Evolutionary conservation across 2,888 invertebrate genomes (phyloP).

Genomic region (Pyrgus malvae): DNA sequence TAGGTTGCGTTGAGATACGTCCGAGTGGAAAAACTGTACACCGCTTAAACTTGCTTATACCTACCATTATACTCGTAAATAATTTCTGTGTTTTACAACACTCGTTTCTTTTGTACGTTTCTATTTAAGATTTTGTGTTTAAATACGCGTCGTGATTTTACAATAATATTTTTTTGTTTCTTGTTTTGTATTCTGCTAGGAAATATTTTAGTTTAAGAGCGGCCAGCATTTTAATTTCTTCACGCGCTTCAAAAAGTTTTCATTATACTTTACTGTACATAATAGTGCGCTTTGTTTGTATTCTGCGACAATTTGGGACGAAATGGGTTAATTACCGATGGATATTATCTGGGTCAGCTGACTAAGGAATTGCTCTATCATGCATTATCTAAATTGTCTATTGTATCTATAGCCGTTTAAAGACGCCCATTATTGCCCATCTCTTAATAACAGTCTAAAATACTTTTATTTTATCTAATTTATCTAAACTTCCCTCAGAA

Average conservation of each 20-base stretch:
- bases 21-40: slow-evolving; percentile 27
- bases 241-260: neutral
- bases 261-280: neutral
- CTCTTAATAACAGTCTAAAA: too few species aligned
- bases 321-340: slow-evolving; percentile 3
- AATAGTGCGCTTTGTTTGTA: neutral
- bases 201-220: neutral
- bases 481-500: too few species aligned
- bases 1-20: slow-evolving; percentile 24
- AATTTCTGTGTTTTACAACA: slow-evolving; percentile 18
- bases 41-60: slow-evolving; percentile 23
- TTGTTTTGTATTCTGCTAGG: slow-evolving; percentile 5
- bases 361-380: neutral
- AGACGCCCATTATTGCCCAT: too few species aligned
- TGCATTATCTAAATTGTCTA: neutral
- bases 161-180: neutral
- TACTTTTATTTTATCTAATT: too few species aligned
- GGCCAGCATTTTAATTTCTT: neutral
- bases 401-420: neutral
- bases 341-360: neutral
- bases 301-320: neutral
- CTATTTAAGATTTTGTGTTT: slow-evolving; percentile 8
- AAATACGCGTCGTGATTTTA: slow-evolving; percentile 2
- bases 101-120: slow-evolving; percentile 18
- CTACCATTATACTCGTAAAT: slow-evolving; percentile 22